These are phyloP conservation scores for Bembecia ichneumoniformis DNA, from an alignment of 2,888 invertebrate species.

Conservation along the genomic window DNA sequence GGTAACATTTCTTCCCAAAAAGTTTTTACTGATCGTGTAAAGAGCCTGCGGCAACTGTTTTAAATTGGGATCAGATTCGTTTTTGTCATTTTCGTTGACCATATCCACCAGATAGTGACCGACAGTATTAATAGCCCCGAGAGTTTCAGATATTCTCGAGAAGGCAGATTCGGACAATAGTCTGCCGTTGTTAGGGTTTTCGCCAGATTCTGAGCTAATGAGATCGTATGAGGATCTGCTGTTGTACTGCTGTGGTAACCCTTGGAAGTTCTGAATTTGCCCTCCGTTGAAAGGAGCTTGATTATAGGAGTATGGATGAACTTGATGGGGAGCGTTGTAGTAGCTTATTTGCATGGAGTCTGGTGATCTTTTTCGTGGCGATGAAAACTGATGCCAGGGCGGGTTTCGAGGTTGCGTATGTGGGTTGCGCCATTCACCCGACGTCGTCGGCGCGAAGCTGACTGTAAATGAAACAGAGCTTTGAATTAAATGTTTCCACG, in stretches of 20 bases:
- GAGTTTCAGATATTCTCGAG: constrained; percentile 74
- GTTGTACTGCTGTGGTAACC: constrained; percentile 29
- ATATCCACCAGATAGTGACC: constrained; percentile 89
- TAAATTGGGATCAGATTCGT: constrained; percentile 51
- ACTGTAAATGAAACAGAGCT: constrained; percentile 30
- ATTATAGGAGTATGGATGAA: constrained; percentile 20
- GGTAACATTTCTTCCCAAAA: constrained; percentile 81
- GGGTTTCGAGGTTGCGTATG: constrained; percentile 41
- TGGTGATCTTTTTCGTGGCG: constrained; percentile 56
- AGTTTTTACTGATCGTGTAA: constrained; percentile 85
- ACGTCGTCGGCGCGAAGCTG: constrained; percentile 33
- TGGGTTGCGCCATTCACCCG: constrained; percentile 36
- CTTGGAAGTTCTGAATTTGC: constrained; percentile 2
- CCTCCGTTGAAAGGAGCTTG: constrained; percentile 21
- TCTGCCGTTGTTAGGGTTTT: constrained; percentile 54
- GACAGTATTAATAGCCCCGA: constrained; percentile 88
- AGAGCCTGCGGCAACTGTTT: constrained; percentile 78
- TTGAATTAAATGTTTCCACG: too few species aligned
- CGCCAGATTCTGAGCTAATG: constrained; percentile 30
- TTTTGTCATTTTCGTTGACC: constrained; percentile 68
- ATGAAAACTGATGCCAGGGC: constrained; percentile 54
- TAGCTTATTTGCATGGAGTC: constrained; percentile 23
- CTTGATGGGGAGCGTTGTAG: constrained; percentile 14
- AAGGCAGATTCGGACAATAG: constrained; percentile 75
- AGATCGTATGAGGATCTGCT: constrained; percentile 33